phyloP scores from a whole-genome alignment of 2,888 invertebrate species.

The Phyto melanocephala region DNA sequence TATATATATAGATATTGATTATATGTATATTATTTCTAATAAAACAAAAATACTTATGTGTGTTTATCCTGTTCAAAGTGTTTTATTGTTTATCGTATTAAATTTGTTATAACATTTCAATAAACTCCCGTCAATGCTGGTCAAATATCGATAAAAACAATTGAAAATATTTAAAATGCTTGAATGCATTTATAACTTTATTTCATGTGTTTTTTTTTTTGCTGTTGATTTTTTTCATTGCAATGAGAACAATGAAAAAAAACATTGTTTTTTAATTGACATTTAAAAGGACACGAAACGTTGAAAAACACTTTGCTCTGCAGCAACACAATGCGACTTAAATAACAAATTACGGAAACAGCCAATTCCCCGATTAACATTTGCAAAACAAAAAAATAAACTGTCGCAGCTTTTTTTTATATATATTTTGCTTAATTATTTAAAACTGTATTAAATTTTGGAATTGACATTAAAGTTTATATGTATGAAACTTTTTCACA shows the following conservation, averaged over 20 bases:
- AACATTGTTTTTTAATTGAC: slow-evolving; percentile 40
- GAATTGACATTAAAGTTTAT: slow-evolving; percentile 18
- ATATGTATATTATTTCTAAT: too few relatives aligned
- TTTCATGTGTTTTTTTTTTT: neutral
- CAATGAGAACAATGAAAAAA: neutral
- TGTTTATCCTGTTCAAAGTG: too few relatives aligned
- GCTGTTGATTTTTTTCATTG: neutral
- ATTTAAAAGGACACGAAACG: slow-evolving; percentile 54
- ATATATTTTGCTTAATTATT: slow-evolving; percentile 41
- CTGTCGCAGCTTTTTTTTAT: slow-evolving; percentile 31
- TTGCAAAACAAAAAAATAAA: neutral
- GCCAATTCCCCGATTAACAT: slow-evolving; percentile 43
- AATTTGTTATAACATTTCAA: too few relatives aligned
- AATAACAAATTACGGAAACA: slow-evolving; percentile 26
- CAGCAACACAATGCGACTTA: neutral
- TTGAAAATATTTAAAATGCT: neutral
- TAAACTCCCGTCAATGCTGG: neutral
- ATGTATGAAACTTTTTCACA: neutral
- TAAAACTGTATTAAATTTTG: slow-evolving; percentile 32
- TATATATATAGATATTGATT: too few relatives aligned
- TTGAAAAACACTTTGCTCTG: slow-evolving; percentile 38
- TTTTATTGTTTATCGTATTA: too few relatives aligned
- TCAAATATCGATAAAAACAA: neutral
- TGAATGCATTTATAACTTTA: neutral
- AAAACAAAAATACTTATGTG: too few relatives aligned